Conservation (phyloP, 1,140 invertebrate species). For the Temnothorax longispinosus region DNA sequence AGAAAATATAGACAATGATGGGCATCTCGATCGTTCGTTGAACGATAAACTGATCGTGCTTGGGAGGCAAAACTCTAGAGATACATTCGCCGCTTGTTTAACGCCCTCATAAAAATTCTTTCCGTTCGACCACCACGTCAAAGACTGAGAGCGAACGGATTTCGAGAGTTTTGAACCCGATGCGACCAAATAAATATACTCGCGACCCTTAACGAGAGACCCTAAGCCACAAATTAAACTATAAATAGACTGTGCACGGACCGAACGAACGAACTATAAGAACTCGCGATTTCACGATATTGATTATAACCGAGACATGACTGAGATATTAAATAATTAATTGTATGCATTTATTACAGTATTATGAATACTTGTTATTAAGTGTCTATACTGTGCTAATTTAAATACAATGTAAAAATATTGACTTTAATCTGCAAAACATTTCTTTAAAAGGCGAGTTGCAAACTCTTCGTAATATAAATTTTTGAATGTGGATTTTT, state of each 20-base stretch:
- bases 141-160: slow-evolving; percentile 69
- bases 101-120: slow-evolving; percentile 80
- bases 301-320: neutral
- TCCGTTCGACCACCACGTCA: slow-evolving; percentile 68
- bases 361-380: neutral
- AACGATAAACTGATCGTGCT: slow-evolving; percentile 74
- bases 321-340: neutral
- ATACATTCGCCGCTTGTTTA: slow-evolving; percentile 74
- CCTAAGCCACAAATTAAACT: slow-evolving; percentile 83
- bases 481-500: neutral
- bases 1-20: slow-evolving; percentile 8
- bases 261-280: slow-evolving; percentile 70
- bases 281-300: slow-evolving; percentile 49
- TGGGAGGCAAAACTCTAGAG: slow-evolving; percentile 52
- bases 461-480: neutral
- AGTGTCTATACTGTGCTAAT: neutral
- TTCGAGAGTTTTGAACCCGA: slow-evolving; percentile 67
- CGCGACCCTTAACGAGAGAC: slow-evolving; percentile 79
- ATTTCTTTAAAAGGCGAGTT: neutral
- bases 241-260: slow-evolving; percentile 81
- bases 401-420: slow-evolving; percentile 1
- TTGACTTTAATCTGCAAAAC: neutral
- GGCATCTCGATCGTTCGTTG: slow-evolving; percentile 67
- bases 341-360: neutral
- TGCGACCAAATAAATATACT: slow-evolving; percentile 80